Evolutionary conservation across 2,888 invertebrate species (phyloP), one percentile per base, ranked within the genome.

Genomic region (Campoletis raptor): DNA sequence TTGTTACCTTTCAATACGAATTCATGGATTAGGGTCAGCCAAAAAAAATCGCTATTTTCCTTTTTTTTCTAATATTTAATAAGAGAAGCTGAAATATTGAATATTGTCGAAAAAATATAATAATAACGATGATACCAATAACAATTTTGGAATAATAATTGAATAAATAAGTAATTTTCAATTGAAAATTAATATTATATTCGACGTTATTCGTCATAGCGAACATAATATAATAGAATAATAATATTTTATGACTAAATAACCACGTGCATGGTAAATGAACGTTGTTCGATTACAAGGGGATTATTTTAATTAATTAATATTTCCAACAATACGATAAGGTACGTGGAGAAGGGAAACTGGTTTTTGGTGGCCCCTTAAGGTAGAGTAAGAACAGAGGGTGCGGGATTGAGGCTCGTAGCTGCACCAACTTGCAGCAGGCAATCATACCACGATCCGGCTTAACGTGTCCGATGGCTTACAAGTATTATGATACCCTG

Each of bases 401-500:
- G 79, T 70, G 36, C n/a, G 37, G 37, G 54, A 40, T 42, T 57
- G 70, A 69, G 64, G 69, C 30, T 52, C 8, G 42, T 52, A 48
- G 48, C 48, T 74, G 67, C 61, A 57, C 67, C 30, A 81, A 85
- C 45, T 70, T 57, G 72, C 79, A 21, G 61, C 61, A 45, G 89
- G 82, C 90, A 92, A 93, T 90, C 93, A 92, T 93, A 93, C 61
- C 61, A 61, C 92, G 93, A 94, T 92, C 93, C 93, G 87, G 93
- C 93, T 94, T 93, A 93, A 93, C 92, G 88, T 90, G 91, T 92
- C 92, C 90, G 90, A 89, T 83, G 90, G 90, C 90, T 91, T 91
- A 91, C 90, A 88, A 91, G 93, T 92, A 94, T 94, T 92, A 93
- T 92, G 93, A 93, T 94, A 93, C 91, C 88, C 91, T 83, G 78